These are phyloP conservation scores for Clostera curtula DNA, from an alignment of 2,888 invertebrate genomes.

Conservation along the genomic window DNA sequence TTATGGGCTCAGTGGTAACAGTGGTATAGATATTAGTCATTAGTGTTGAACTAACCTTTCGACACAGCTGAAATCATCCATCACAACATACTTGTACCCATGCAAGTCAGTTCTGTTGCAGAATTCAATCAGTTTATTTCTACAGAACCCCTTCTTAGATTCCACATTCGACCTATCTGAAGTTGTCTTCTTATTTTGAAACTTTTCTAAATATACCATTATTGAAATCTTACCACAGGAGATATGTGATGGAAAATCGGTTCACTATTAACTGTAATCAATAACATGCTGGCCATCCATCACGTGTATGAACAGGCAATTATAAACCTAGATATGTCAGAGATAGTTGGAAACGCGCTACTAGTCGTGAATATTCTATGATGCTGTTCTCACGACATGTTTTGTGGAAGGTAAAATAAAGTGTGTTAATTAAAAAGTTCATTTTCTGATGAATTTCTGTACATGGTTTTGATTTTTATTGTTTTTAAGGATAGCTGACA, in stretches of 20 bases:
- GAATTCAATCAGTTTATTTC: slow-evolving; percentile 69
- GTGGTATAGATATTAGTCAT: too few species aligned
- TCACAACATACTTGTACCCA: slow-evolving; percentile 80
- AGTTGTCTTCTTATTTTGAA: slow-evolving; percentile 4
- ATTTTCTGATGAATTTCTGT: too few species aligned
- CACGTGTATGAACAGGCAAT: slow-evolving; percentile 35
- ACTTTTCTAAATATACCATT: slow-evolving; percentile 10
- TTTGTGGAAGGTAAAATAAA: too few species aligned
- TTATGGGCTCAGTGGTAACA: too few species aligned
- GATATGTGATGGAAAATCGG: slow-evolving; percentile 2
- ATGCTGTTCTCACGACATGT: too few species aligned
- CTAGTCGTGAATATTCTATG: slow-evolving; percentile 1
- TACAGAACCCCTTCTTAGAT: not conserved
- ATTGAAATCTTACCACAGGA: slow-evolving; percentile 1
- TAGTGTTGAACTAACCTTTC: slow-evolving; percentile 75
- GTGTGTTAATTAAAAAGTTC: too few species aligned
- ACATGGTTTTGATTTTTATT: too few species aligned
- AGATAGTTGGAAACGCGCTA: slow-evolving; percentile 23
- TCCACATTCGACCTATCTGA: too few species aligned
- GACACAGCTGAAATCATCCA: slow-evolving; percentile 65
- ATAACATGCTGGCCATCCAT: slow-evolving; percentile 7
- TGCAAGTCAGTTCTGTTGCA: slow-evolving; percentile 81
- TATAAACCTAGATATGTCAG: slow-evolving; percentile 36
- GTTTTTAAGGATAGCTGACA: too few species aligned
- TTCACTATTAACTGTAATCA: slow-evolving; percentile 4